A percentile compares a stretch with the other conserved stretches of the same genome.
Evolutionary conservation across 2,888 invertebrate genomes (phyloP).

Genomic region (Dyspetes luteomarginatus): DNA sequence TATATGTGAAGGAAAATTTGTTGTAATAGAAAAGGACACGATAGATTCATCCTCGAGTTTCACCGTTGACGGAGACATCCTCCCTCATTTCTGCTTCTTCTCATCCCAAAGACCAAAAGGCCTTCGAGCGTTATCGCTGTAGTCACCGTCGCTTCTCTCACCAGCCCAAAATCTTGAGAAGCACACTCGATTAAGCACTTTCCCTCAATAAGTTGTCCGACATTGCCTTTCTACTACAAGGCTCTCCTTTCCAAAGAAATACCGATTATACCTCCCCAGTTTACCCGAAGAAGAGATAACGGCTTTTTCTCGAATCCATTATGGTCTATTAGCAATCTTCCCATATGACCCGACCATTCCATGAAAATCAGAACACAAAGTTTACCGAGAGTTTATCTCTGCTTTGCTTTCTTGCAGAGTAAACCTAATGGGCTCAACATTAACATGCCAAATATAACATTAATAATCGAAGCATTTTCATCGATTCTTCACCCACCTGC

Average conservation of each 20-base stretch:
- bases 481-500: too few species aligned
- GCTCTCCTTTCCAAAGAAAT: slow-evolving; percentile 10
- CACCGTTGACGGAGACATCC: slow-evolving; percentile 54
- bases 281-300: slow-evolving; percentile 10
- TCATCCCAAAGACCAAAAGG: slow-evolving; percentile 34
- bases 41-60: slow-evolving; percentile 52
- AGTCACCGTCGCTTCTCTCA: slow-evolving; percentile 34
- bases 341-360: neutral
- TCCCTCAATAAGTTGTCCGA: slow-evolving; percentile 33
- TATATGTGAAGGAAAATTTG: neutral
- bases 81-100: slow-evolving; percentile 25
- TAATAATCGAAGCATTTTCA: too few species aligned
- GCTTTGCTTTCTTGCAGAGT: neutral
- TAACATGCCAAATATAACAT: too few species aligned
- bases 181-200: slow-evolving; percentile 54
- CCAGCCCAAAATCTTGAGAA: slow-evolving; percentile 14
- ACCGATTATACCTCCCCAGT: slow-evolving; percentile 1
- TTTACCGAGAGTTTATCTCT: slow-evolving; percentile 8
- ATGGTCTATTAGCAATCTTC: neutral
- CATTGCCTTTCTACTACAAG: neutral
- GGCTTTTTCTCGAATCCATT: slow-evolving; percentile 25
- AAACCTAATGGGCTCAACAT: neutral
- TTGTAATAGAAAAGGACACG: slow-evolving; percentile 11
- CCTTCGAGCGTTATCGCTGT: slow-evolving; percentile 22
- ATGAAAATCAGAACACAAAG: neutral